Evolutionary conservation across 2,888 invertebrate species (phyloP), one percentile per base, ranked within the genome.

Genomic region (Ophraella communa): DNA sequence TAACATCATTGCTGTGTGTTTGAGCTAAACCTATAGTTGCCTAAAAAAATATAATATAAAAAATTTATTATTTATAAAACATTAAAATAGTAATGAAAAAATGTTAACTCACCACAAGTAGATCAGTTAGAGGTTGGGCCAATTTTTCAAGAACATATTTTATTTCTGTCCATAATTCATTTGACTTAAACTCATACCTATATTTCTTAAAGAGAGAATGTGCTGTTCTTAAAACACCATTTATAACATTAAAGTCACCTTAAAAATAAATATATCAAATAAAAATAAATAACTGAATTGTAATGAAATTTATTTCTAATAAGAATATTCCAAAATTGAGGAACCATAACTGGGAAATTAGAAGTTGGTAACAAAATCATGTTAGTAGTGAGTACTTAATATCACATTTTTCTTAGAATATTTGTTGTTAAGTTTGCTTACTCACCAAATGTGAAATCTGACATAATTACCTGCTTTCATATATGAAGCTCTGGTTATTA

Each of bases 151-250:
- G 82, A 1, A 99, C 98, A 83, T 94, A 92, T 81, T 97, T 97
- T 67, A 99, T 98, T 84, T 99, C 99, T 56, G 89, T 89, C 98
- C 98, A 99, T 2, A 99, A 85, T 65, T 88, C 87, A 79, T 98
- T 92, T 0, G 97, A 96, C 81, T 97, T 96, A 81, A 96, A 96
- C 83, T 98, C 98, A 77, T 91, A 94, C 54, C 98, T 88, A 82
- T 99, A 98, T 72, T 95, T 88, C 81, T 96, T 96, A 84, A 99
- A 98, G 1, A 99, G 85, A 0, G 98, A 98, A 83, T 99, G 96
- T 0, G 95, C 97, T 0, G 98, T 98, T 71, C 94, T 89, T 8
- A 99, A 85, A 0, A 98, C 91, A 0, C 98, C 98, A 80, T 98
- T 96, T 66, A 98, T 96, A 0, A 96, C 86, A 79, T 95, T 91